Percentiles rank a stretch among this genome's conserved stretches.
phyloP scores from a whole-genome alignment of 2,888 invertebrate species.

The Mantis religiosa region DNA sequence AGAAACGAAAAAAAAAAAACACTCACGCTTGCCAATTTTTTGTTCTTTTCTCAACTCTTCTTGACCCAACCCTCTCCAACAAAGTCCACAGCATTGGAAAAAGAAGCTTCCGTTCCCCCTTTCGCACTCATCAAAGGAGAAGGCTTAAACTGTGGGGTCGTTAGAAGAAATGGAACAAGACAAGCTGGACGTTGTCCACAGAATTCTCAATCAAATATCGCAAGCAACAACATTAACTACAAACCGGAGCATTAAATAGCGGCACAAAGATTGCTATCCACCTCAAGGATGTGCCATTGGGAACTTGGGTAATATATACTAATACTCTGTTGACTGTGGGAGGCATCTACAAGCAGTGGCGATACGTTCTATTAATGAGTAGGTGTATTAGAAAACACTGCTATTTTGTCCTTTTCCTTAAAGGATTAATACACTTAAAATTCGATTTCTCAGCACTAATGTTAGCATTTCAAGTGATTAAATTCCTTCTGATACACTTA shows the following conservation, averaged over 20 bases:
- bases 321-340: neutral
- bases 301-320: conserved; percentile 23
- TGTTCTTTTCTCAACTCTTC: neutral
- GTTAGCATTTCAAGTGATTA: too few species aligned
- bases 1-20: neutral
- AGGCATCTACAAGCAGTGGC: neutral
- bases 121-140: conserved; percentile 7
- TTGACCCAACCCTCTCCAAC: neutral
- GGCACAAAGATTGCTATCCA: neutral
- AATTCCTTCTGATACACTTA: too few species aligned
- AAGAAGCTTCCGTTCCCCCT: neutral
- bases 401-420: too few species aligned
- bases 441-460: too few species aligned
- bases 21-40: neutral
- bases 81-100: neutral
- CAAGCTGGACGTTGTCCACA: conserved; percentile 4
- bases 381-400: too few species aligned
- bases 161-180: conserved; percentile 19
- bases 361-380: neutral
- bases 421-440: too few species aligned
- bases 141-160: conserved; percentile 11
- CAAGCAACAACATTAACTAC: neutral
- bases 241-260: neutral
- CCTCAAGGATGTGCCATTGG: conserved; percentile 14
- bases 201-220: conserved; percentile 20